A percentile compares a stretch with the other conserved stretches of the same genome.
phyloP scores from a whole-genome alignment of 2,113 vertebrate genomes.

The Mus spicilegus region DNA sequence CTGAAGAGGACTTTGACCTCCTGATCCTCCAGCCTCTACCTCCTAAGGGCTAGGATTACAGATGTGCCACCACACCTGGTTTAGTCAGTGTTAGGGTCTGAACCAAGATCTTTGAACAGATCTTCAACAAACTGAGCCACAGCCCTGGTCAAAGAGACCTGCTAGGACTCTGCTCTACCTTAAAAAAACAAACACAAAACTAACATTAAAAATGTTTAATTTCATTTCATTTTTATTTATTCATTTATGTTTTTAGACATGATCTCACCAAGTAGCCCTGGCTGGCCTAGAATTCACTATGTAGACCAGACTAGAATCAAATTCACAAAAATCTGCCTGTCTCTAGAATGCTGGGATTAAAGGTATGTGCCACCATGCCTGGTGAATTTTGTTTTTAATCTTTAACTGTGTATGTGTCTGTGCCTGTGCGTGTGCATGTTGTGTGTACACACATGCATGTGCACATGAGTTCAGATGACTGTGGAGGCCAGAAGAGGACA shows the following conservation, averaged over 20 bases:
- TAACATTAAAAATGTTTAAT: neutral
- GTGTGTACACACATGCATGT: no score
- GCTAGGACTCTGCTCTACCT: neutral
- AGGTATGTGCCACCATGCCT: neutral
- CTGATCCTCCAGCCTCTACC: neutral
- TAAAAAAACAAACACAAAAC: neutral
- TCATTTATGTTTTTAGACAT: neutral
- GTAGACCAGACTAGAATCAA: neutral
- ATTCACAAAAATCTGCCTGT: neutral
- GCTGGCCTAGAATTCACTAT: neutral
- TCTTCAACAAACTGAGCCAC: no score
- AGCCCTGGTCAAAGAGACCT: neutral
- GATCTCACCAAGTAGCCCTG: neutral
- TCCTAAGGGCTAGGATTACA: neutral
- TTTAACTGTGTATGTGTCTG: neutral
- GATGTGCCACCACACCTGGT: neutral
- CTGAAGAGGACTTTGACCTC: neutral
- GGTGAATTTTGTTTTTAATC: neutral
- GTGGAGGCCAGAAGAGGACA: neutral
- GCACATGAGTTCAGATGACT: neutral
- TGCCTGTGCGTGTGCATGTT: fast-evolving
- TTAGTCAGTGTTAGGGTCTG: neutral
- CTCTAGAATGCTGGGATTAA: neutral
- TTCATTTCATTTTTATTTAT: neutral
- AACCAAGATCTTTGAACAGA: neutral